Base-by-base conservation (phyloP, 2,888 invertebrate species). In the Monopis laevigella region DNA sequence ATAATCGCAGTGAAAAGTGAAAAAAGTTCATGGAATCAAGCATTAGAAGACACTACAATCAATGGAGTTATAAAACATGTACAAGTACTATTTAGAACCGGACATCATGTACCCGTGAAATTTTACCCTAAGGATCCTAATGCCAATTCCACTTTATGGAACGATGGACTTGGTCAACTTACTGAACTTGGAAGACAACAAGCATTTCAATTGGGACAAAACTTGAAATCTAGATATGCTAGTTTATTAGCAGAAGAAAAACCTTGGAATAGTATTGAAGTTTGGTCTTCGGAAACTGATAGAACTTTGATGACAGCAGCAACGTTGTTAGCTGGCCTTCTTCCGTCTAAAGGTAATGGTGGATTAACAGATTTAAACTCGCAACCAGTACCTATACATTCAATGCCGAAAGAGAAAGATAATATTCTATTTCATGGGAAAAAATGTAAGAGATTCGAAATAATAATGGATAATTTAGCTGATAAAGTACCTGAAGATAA, bases 101-200 rank as follows among this genome's bases (percentile, higher is more conserved):
- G 47, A 1, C 47, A 47, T 21, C 43, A 28, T 10, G 46, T 46
- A 14, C 49, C 49, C 2, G 26, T 13, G 30, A 10, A 26, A 1
- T 14, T 36, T 11, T 47, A 42, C 29, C 47, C 46, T 1, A 27
- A 17, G 1, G 47, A 49, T 24, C 47, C 47, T 1, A 40, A 49
- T 38, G 39, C 28, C 0, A 18, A 39, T 7, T 30, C 45, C 5
- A 3, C 27, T 1, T 21, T 46, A 2, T 49, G 49, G 49, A 43
- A 32, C 3, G 34, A 45, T 26, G 47, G 47, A 10, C 43, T 41
- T 1, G 42, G 42, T 2, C 40, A 47, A 21, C 41, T 49, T 10
- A 49, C 47, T 7, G 42, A 36, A 14, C 42, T 44, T 13, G 49
- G 47, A 30, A 28, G 29, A 18, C 43, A 45, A 14, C 49, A 49